A percentile compares a stretch with the other conserved stretches of the same genome.
Conservation (phyloP, 2,797 vertebrate genomes). For the Bradypodion pumilum region DNA sequence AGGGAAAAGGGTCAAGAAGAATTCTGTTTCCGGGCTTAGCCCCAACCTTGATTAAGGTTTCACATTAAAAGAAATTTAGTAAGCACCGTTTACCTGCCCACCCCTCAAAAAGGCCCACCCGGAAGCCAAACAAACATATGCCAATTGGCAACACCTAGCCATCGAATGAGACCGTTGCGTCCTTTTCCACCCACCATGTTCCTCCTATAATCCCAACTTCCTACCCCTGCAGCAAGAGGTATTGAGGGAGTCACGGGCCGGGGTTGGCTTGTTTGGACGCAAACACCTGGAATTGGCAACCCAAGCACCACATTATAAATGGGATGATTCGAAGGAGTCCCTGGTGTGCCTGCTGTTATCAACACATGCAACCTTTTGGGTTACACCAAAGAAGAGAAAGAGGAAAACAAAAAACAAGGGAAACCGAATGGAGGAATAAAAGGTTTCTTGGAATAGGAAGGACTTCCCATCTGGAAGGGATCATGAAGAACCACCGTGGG, state of each 20-base stretch:
- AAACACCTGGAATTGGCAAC: not conserved
- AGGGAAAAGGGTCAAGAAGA: not conserved
- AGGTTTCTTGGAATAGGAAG: too few species aligned
- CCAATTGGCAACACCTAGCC: conserved; percentile 25
- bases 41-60: not conserved
- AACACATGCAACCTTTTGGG: not conserved
- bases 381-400: too few species aligned
- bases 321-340: not conserved
- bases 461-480: too few species aligned
- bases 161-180: rapidly evolving
- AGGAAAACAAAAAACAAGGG: too few species aligned
- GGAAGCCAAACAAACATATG: rapidly evolving
- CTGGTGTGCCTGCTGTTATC: too few species aligned
- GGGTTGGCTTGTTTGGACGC: not conserved
- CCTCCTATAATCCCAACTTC: not conserved
- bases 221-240: conserved; percentile 21
- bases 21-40: not conserved
- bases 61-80: conserved; percentile 7
- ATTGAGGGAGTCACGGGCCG: not conserved
- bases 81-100: not conserved
- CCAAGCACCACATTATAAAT: not conserved
- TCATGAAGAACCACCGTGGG: too few species aligned
- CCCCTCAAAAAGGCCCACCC: rapidly evolving
- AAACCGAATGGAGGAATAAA: too few species aligned
- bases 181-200: conserved; percentile 19